Percentiles rank a stretch among this genome's conserved stretches.
Conservation (phyloP, 1,140 invertebrate species). For the Geopemphigus sp. region DNA sequence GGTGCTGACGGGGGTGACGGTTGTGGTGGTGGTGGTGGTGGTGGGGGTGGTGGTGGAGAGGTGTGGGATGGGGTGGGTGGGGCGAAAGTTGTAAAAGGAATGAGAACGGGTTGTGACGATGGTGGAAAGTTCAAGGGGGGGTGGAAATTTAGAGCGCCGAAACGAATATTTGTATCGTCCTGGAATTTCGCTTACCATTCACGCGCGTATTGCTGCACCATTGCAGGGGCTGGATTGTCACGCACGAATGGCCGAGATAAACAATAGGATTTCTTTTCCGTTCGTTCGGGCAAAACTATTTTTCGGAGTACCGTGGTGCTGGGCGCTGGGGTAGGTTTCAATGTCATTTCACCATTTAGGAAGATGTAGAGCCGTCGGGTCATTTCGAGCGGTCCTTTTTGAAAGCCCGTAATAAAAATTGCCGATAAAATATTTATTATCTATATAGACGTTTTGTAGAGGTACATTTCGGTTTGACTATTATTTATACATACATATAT, state of each 20-base stretch:
- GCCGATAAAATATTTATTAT: slow-evolving; percentile 6
- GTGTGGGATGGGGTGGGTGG: neutral
- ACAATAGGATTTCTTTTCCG: slow-evolving; percentile 17
- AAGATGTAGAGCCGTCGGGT: neutral
- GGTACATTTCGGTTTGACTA: neutral
- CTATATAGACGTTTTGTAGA: neutral
- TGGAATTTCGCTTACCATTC: slow-evolving; percentile 32
- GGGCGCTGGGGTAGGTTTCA: neutral
- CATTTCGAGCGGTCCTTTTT: neutral
- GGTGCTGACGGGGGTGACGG: neutral
- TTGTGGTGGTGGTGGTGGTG: too few species aligned
- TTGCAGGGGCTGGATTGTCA: neutral
- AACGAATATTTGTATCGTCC: slow-evolving; percentile 21
- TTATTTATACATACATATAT: too few species aligned
- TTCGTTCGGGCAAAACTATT: neutral
- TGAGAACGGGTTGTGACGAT: too few species aligned
- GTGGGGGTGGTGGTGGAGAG: neutral
- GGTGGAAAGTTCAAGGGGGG: slow-evolving; percentile 18
- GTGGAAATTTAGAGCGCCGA: slow-evolving; percentile 46
- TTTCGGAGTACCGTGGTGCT: neutral
- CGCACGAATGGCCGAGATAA: slow-evolving; percentile 12
- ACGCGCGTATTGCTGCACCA: neutral
- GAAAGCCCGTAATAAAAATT: slow-evolving; percentile 9
- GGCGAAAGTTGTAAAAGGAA: neutral
- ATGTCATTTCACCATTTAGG: neutral